Base-by-base conservation (phyloP, 1,140 invertebrate genomes). In the Brachionus manjavacas region DNA sequence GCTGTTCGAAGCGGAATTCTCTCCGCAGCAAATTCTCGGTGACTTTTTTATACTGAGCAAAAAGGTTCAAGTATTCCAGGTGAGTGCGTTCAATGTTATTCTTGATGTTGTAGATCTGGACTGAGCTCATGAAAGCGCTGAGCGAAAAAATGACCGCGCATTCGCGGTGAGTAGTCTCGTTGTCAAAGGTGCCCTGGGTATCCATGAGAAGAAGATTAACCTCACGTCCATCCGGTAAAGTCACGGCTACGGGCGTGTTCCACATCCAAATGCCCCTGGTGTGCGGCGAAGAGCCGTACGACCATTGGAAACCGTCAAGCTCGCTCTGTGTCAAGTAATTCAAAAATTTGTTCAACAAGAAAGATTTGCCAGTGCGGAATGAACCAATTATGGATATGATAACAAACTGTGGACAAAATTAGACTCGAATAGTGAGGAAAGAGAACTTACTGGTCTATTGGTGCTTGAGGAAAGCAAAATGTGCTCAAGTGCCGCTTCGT, bases 251-350 rank as follows among this genome's bases (percentile, higher is more conserved):
- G 14, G 95, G 92, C 89, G 96, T 93, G 0, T 94, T 95, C 95
- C 95, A 97, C 89, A 96, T 92, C 8, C 96, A 90, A 74, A 96
- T 95, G 12, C 95, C 95, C 1, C 95, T 96, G n/a, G 95, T 96
- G 87, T 96, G 94, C 72, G 95, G 90, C 88, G 96, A 94, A 0
- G 94, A 94, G 43, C 76, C 76, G 52, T 60, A 55, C n/a, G 49
- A 60, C 76, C 76, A 80, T 11, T 80, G 3, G 31, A 80, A 80
- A 9, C 49, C 76, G 2, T 35, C 28, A 12, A 20, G n/a, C 55
- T 60, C 52, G 12, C 14, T 39, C 39, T 39, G 14, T 0, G 49
- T 60, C 49, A 60, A 55, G 23, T 70, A 39, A 23, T 70, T 60
- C 25, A 52, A 39, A 80, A 80, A 80, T 80, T 60, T 95, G 89